Evolutionary conservation across 2,113 vertebrate species (phyloP).

Genomic region (Phodopus roborovskii): DNA sequence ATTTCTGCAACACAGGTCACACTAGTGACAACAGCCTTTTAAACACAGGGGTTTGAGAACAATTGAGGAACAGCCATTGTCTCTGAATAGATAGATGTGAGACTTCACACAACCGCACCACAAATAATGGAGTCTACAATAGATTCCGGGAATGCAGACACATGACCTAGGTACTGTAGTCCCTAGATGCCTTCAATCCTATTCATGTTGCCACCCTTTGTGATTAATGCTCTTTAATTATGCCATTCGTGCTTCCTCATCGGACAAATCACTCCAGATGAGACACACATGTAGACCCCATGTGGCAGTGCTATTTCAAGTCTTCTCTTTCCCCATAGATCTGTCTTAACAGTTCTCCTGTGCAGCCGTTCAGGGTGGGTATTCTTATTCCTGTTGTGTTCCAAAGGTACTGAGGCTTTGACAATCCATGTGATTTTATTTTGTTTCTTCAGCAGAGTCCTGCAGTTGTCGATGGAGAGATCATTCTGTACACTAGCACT

Average conservation of each 20-base stretch:
- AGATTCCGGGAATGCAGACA: neutral
- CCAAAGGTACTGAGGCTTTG: neutral
- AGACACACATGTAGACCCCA: neutral
- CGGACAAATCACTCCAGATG: neutral
- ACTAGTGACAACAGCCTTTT: neutral
- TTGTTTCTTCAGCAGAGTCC: neutral
- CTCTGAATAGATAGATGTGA: neutral
- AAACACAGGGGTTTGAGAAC: neutral
- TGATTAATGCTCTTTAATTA: neutral
- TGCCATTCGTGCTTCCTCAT: neutral
- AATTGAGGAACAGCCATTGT: neutral
- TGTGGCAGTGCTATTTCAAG: neutral
- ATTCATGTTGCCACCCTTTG: neutral
- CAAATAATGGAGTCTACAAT: neutral
- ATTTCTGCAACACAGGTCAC: neutral
- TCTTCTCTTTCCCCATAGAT: neutral
- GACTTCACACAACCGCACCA: neutral
- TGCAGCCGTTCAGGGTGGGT: neutral
- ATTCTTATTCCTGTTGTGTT: neutral
- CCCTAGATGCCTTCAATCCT: neutral
- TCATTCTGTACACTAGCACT: neutral
- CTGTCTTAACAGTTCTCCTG: neutral
- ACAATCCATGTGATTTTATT: neutral
- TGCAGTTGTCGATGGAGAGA: neutral
- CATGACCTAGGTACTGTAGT: neutral